Percentiles rank a stretch among this genome's conserved stretches.
phyloP scores from a whole-genome alignment of 35 echinoderm and acorn worm genomes.

The Ptychodera flava region DNA sequence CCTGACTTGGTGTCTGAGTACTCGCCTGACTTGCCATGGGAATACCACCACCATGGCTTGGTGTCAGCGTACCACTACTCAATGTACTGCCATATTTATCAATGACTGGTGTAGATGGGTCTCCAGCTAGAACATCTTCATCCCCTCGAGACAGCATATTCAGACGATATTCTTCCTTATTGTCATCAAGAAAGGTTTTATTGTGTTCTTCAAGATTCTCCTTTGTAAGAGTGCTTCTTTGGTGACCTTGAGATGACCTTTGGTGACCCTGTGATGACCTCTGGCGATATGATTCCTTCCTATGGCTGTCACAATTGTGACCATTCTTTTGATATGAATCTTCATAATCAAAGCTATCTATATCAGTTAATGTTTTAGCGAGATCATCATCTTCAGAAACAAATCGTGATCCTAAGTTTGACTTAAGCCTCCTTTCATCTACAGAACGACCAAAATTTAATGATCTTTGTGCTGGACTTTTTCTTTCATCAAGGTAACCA shows the following conservation, averaged over 20 bases:
- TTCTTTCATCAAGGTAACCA: no score
- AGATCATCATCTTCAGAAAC: background rate
- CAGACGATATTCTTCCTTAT: background rate
- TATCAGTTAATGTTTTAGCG: background rate
- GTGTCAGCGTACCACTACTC: background rate
- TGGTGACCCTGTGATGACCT: no score
- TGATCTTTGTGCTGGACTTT: background rate
- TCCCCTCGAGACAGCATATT: background rate
- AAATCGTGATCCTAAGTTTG: background rate
- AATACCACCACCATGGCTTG: background rate
- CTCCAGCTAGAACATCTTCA: background rate
- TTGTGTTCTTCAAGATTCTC: background rate
- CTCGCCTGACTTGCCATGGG: no score
- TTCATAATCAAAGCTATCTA: background rate
- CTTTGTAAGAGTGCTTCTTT: background rate
- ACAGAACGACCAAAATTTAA: background rate
- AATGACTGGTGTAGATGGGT: background rate
- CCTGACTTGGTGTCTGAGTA: background rate
- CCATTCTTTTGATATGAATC: background rate
- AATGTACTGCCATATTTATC: background rate
- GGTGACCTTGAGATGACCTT: background rate
- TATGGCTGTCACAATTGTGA: background rate
- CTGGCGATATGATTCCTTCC: no score
- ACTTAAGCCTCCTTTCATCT: background rate
- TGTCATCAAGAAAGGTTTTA: background rate